These are phyloP conservation scores for Piaya cayana DNA, from an alignment of 2,113 vertebrate species.

Conservation along the genomic window DNA sequence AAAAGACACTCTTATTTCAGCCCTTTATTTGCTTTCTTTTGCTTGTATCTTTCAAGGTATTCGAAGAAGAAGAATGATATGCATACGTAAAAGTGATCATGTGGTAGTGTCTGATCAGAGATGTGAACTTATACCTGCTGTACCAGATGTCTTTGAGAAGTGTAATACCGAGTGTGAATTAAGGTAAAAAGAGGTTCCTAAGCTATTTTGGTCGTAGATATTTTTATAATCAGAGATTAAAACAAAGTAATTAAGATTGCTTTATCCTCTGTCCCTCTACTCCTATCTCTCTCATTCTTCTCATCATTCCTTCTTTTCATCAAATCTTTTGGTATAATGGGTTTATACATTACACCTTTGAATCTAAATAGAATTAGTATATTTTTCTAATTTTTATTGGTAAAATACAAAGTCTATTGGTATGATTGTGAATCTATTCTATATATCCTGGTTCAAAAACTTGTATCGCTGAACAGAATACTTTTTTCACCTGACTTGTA, in stretches of 20 bases:
- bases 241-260: not conserved
- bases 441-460: not conserved
- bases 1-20: not conserved
- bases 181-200: constrained; percentile 77
- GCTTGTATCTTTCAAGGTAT: constrained; percentile 63
- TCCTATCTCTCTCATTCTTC: not conserved
- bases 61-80: constrained; percentile 80
- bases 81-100: constrained; percentile 86
- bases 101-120: constrained; percentile 87
- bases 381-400: not conserved
- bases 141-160: constrained; percentile 76
- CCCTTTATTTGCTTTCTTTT: not conserved
- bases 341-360: not conserved
- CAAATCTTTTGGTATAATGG: not conserved
- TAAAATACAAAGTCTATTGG: not conserved
- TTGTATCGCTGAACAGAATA: not conserved
- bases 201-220: not conserved
- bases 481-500: not conserved
- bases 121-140: constrained; percentile 82
- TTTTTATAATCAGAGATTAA: not conserved
- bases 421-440: not conserved
- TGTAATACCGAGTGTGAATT: constrained; percentile 93
- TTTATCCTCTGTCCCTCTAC: not conserved
- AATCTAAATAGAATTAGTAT: not conserved
- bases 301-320: not conserved